phyloP scores from a whole-genome alignment of 23 tunicate species.

The Trididemnum nubilum region DNA sequence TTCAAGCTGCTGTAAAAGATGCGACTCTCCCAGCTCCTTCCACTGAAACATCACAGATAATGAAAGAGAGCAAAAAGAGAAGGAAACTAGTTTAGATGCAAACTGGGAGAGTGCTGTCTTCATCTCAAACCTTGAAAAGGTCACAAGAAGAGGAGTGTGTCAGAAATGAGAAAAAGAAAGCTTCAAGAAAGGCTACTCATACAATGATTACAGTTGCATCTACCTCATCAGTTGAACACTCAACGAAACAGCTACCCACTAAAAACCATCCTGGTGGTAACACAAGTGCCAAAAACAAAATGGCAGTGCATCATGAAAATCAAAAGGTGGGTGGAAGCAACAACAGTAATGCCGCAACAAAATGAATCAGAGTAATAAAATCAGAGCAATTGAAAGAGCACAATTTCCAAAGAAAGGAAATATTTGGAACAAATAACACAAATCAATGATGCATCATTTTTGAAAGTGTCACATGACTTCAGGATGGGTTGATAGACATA shows the following conservation, averaged over 20 bases:
- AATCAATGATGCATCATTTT: not conserved
- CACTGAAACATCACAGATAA: not conserved
- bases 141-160: not conserved
- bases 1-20: not conserved
- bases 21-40: not conserved
- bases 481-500: no score
- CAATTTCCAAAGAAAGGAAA: not conserved
- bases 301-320: not conserved
- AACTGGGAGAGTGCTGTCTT: not conserved
- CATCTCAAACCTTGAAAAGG: not conserved
- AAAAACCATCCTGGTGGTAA: not conserved
- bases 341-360: not conserved
- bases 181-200: not conserved
- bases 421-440: not conserved
- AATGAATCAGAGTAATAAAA: not conserved
- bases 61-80: not conserved
- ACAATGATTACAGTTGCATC: not conserved
- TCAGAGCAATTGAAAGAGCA: not conserved
- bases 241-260: not conserved
- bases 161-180: not conserved
- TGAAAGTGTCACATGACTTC: not conserved
- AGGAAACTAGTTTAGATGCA: not conserved
- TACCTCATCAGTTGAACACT: not conserved
- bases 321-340: not conserved
- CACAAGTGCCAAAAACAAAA: not conserved